A percentile compares a stretch with the other conserved stretches of the same genome.
Evolutionary conservation across 2,113 vertebrate species (phyloP).

Genomic region (mouse (Mus musculus)): GRCm39 chr2:111874001-111874500

Average conservation of each 20-base stretch:
- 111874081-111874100: too few relatives aligned
- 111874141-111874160: neutral
- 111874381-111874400: neutral
- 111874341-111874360: neutral
- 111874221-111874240: neutral
- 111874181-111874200: neutral
- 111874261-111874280: neutral
- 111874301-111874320: neutral
- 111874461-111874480: neutral
- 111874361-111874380: neutral
- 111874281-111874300: neutral
- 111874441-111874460: neutral
- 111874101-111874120: too few relatives aligned
- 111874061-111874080: neutral
- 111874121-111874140: too few relatives aligned
- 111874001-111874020: neutral
- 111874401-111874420: neutral
- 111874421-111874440: neutral
- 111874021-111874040: neutral
- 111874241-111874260: neutral
- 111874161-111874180: neutral
- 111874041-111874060: neutral
- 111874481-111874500: neutral
- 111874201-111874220: neutral
- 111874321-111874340: neutral